These are phyloP conservation scores for Galerucella pusilla DNA, from an alignment of 2,888 invertebrate species.

Conservation along the genomic window DNA sequence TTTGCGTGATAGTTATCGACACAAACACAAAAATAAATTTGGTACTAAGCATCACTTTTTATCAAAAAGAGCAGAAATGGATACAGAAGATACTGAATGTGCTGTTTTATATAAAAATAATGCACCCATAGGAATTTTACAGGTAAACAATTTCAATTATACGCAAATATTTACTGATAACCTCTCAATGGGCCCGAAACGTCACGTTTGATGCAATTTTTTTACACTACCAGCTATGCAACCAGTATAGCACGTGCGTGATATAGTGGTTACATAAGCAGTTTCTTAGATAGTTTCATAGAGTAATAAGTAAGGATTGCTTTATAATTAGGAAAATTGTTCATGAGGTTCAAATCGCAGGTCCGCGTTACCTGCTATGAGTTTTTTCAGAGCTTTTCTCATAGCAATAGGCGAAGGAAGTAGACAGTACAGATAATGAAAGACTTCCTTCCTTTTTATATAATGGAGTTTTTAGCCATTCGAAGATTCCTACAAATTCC, in stretches of 20 bases:
- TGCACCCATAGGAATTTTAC: constrained; percentile 54
- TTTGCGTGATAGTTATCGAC: constrained; percentile 44
- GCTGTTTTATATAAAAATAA: constrained; percentile 54
- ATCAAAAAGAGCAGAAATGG: constrained; percentile 33
- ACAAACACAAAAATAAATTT: constrained; percentile 40
- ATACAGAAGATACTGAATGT: constrained; percentile 39
- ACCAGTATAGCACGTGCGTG: background rate
- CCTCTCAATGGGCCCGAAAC: too few relatives aligned
- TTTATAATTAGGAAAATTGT: too few relatives aligned
- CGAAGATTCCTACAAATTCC: constrained; percentile 51
- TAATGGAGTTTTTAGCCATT: constrained; percentile 48
- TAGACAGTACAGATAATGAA: too few relatives aligned
- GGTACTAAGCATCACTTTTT: constrained; percentile 30
- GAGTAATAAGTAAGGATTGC: too few relatives aligned
- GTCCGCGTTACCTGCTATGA: too few relatives aligned
- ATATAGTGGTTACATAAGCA: background rate
- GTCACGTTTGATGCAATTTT: background rate
- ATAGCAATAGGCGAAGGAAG: too few relatives aligned
- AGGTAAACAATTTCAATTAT: constrained; percentile 27
- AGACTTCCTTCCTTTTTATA: too few relatives aligned
- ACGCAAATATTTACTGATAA: too few relatives aligned
- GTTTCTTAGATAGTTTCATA: too few relatives aligned
- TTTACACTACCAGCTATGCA: background rate
- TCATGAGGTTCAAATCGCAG: too few relatives aligned
- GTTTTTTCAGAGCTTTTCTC: too few relatives aligned